These are phyloP conservation scores for Ptychobarbus kaznakovi DNA, from an alignment of 2,797 vertebrate species.

Conservation along the genomic window DNA sequence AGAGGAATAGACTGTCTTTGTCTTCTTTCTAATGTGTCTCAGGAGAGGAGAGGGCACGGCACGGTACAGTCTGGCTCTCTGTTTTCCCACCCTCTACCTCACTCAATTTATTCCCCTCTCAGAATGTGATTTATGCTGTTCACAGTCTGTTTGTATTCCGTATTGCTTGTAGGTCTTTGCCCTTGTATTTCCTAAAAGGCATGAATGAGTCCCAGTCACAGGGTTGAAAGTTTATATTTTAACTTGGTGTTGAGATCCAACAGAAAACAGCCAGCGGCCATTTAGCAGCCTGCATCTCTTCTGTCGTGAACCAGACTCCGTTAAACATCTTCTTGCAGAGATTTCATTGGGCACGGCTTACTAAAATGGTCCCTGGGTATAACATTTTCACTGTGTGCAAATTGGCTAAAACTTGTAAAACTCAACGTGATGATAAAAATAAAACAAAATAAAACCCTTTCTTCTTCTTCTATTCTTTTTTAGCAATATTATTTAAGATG, in stretches of 20 bases:
- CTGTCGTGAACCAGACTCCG: background rate
- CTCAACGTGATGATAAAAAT: background rate
- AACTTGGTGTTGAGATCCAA: background rate
- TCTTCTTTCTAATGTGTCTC: conserved; percentile 67
- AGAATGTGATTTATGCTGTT: conserved; percentile 44
- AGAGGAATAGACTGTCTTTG: conserved; percentile 67
- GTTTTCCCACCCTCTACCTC: conserved; percentile 33
- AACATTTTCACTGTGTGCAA: conserved; percentile 49
- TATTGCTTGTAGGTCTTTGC: conserved; percentile 39
- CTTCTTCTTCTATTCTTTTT: background rate
- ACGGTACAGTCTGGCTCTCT: conserved; percentile 50
- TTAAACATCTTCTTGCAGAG: conserved; percentile 13
- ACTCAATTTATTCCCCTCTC: conserved; percentile 35
- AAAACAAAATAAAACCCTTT: background rate
- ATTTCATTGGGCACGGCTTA: conserved; percentile 33
- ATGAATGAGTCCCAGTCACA: conserved; percentile 24
- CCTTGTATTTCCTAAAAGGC: conserved; percentile 25
- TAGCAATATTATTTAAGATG: background rate
- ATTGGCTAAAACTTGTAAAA: conserved; percentile 21
- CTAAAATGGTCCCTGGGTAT: conserved; percentile 53
- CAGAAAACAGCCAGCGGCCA: background rate
- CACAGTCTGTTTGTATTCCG: conserved; percentile 39
- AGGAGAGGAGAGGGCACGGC: conserved; percentile 62
- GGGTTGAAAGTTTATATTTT: background rate
- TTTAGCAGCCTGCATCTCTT: conserved; percentile 26